Evolutionary conservation across 2,113 vertebrate species (phyloP).

Genomic region (Otolemur garnettii): DNA sequence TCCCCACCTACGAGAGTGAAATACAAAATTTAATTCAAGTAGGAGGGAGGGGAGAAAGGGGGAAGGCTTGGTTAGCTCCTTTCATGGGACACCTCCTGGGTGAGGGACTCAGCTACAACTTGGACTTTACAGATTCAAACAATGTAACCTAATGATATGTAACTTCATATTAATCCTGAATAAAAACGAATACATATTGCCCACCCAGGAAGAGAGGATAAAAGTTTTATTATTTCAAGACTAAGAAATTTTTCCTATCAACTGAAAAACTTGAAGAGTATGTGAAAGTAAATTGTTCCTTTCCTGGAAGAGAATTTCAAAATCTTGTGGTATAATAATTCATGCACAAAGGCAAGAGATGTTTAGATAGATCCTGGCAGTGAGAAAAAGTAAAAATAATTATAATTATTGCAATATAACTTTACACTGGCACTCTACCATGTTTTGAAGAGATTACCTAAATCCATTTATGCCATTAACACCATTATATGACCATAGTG

Average conservation of each 20-base stretch:
- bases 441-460: neutral
- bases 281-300: neutral
- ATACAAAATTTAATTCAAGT: too few relatives aligned
- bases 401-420: neutral
- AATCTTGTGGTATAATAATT: constrained; percentile 1
- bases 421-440: neutral
- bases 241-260: constrained; percentile 27
- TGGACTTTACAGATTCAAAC: too few relatives aligned
- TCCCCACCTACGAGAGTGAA: too few relatives aligned
- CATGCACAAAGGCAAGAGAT: neutral
- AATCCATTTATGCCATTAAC: neutral
- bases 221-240: constrained; percentile 49
- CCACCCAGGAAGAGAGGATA: neutral
- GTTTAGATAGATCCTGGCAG: neutral
- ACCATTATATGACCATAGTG: neutral
- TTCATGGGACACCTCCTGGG: too few relatives aligned
- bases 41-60: too few relatives aligned
- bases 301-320: neutral
- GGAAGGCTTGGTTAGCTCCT: too few relatives aligned
- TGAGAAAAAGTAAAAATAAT: neutral
- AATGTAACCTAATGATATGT: too few relatives aligned
- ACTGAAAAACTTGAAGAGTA: neutral
- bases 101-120: too few relatives aligned
- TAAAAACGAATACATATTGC: too few relatives aligned
- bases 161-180: too few relatives aligned